phyloP scores from a whole-genome alignment of 2,888 invertebrate species.

The Cryptocheilus praepositus region DNA sequence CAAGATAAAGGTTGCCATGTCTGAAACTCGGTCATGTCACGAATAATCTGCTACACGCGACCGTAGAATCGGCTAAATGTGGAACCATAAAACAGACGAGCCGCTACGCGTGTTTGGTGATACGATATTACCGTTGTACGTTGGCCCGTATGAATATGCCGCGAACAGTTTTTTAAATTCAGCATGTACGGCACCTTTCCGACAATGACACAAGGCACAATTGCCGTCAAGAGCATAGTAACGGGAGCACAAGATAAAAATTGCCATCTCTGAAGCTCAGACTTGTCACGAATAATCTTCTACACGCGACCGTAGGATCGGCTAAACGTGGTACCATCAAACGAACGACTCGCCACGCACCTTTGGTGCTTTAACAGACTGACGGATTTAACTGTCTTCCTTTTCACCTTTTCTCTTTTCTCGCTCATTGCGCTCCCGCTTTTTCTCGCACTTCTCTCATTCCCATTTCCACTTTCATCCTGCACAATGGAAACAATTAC shows the following conservation, averaged over 20 bases:
- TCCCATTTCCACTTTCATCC: conserved; percentile 12
- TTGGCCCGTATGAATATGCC: too few relatives aligned
- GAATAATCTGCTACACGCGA: conserved; percentile 30
- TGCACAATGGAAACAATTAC: conserved; percentile 58
- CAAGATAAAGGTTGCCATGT: too few relatives aligned
- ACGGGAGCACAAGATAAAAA: too few relatives aligned
- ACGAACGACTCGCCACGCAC: conserved; percentile 37
- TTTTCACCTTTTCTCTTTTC: not conserved
- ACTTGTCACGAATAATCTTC: conserved; percentile 24
- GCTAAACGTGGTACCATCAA: conserved; percentile 15
- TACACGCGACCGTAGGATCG: conserved; percentile 28
- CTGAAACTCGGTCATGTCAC: not conserved
- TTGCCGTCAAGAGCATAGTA: too few relatives aligned
- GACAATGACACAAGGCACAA: too few relatives aligned
- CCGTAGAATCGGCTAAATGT: conserved; percentile 19
- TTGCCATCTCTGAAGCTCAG: too few relatives aligned
- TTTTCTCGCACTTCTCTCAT: not conserved
- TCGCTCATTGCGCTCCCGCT: too few relatives aligned
- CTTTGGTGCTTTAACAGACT: conserved; percentile 25
- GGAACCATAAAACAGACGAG: conserved; percentile 37
- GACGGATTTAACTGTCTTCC: conserved; percentile 24
- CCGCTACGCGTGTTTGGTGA: conserved; percentile 16
- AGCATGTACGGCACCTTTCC: too few relatives aligned
- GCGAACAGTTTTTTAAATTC: too few relatives aligned
- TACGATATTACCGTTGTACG: too few relatives aligned